Percentiles rank a stretch among this genome's conserved stretches.
phyloP scores from a whole-genome alignment of 2,888 invertebrate genomes.

The Anodontia alba region DNA sequence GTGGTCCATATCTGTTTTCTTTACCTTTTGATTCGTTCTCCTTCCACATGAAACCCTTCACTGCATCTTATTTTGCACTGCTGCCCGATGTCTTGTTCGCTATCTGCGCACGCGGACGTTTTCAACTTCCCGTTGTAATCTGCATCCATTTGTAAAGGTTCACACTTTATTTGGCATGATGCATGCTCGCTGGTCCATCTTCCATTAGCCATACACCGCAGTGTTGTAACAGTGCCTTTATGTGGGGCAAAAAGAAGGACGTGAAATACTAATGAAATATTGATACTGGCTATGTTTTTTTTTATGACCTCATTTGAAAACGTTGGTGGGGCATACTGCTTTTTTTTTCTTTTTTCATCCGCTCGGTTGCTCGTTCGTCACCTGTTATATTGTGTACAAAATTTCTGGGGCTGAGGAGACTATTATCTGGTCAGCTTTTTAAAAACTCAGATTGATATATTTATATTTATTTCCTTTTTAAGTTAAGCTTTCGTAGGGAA shows the following conservation, averaged over 20 bases:
- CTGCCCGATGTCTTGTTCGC: slow-evolving; percentile 67
- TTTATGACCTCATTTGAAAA: no score
- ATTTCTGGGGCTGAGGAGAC: no score
- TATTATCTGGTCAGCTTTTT: no score
- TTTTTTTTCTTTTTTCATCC: no score
- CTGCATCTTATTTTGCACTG: slow-evolving; percentile 75
- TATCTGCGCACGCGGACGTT: slow-evolving; percentile 63
- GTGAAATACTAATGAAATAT: not conserved
- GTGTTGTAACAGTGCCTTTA: slow-evolving; percentile 68
- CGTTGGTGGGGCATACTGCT: no score
- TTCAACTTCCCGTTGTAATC: slow-evolving; percentile 61
- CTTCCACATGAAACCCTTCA: slow-evolving; percentile 73
- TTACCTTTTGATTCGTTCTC: slow-evolving; percentile 60
- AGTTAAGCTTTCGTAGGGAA: no score
- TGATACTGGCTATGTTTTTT: not conserved
- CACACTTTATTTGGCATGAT: slow-evolving; percentile 71
- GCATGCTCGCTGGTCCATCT: slow-evolving; percentile 74
- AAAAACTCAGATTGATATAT: no score
- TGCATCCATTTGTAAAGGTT: slow-evolving; percentile 48
- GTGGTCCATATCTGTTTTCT: no score
- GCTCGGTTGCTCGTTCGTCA: no score
- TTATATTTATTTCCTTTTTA: no score
- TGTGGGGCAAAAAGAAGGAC: no score
- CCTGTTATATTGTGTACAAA: no score
- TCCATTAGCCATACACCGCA: slow-evolving; percentile 74